Evolutionary conservation across 2,888 invertebrate genomes (phyloP), one percentile per base, ranked within the genome.

Genomic region (Oxystoma pomonae): DNA sequence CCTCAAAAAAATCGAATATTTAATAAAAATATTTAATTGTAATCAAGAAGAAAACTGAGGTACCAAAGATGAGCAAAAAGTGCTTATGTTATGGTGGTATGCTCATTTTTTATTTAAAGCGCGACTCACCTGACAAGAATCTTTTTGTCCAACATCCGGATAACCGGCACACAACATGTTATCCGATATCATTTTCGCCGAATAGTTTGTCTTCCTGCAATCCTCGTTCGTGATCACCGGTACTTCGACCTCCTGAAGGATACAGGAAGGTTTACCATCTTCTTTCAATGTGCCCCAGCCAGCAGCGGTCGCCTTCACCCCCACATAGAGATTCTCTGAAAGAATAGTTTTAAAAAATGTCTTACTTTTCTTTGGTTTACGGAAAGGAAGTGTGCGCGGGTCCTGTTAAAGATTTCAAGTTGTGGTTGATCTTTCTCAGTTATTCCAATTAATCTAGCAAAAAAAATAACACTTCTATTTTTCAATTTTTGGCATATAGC

Each of bases 251-350:
- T 93, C 90, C 74, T 92, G 90, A 20, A 95, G 83, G 12, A 90
- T 83, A 73, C 94, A 93, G 0, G 93, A 90, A 0, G 93, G 90
- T 73, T 90, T 90, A 7, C 94, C 94, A 71, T 91, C 91, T 78
- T 94, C 95, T 65, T 90, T 87, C 16, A 92, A 81, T 0, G 94
- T 92, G 0, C 95, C 95, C 95, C 95, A 94, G 16, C 95, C 94
- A 1, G 92, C 84, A 1, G 91, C 93, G 20, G 89, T 86, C 1
- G 88, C 94, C 58, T 85, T 86, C 7, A 84, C 84, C 1, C 90
- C 91, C 12, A 87, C 87, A 79, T 92, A 94, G 9, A 87, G 53
- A 19, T 53, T 53, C 7, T 53, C 53, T 53, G n/a, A 53, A 53
- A 16, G n/a, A 12, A 12, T 12, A 50, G n/a, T 12, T 50, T n/a